These are phyloP conservation scores for Drosophila ercepeae DNA, from an alignment of 1,140 invertebrate species.

Conservation along the genomic window DNA sequence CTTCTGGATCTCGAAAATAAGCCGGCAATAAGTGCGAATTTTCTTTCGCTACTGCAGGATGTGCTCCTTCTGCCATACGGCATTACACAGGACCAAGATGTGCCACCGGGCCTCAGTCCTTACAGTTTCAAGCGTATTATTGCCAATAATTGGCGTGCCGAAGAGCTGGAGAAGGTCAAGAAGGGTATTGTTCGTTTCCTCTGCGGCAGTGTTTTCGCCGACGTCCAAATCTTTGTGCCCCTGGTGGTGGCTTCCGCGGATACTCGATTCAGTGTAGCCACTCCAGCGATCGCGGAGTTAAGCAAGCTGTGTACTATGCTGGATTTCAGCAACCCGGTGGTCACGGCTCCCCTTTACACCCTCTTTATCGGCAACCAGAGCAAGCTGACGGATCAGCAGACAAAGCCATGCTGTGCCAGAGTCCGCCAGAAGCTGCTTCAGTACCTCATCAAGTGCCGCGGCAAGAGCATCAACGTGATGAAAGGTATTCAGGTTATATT, in stretches of 20 bases:
- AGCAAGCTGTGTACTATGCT: slow-evolving; percentile 86
- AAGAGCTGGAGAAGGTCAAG: slow-evolving; percentile 93
- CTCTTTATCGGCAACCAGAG: slow-evolving; percentile 89
- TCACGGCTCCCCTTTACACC: slow-evolving; percentile 90
- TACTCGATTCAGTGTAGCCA: slow-evolving; percentile 86
- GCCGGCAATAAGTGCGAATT: slow-evolving; percentile 84
- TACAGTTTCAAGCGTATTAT: slow-evolving; percentile 92
- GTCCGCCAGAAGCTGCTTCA: slow-evolving; percentile 94
- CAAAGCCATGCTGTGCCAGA: slow-evolving; percentile 90
- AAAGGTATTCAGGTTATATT: slow-evolving; percentile 94
- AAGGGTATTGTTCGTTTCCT: slow-evolving; percentile 93
- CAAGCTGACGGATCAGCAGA: slow-evolving; percentile 85
- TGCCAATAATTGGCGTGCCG: slow-evolving; percentile 89
- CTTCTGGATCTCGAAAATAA: slow-evolving; percentile 86
- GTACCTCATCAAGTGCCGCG: slow-evolving; percentile 91
- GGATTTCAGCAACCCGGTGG: slow-evolving; percentile 89
- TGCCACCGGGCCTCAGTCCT: slow-evolving; percentile 92
- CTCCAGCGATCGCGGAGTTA: slow-evolving; percentile 78
- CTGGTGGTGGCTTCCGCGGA: slow-evolving; percentile 94
- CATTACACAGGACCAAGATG: slow-evolving; percentile 75
- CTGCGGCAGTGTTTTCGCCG: slow-evolving; percentile 89
- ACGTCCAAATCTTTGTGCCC: slow-evolving; percentile 90
- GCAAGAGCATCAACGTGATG: slow-evolving; percentile 91
- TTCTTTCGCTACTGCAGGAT: slow-evolving; percentile 92
- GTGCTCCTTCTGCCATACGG: slow-evolving; percentile 91